Conservation (phyloP, 1,140 invertebrate species). For the Drosophila orena region DNA sequence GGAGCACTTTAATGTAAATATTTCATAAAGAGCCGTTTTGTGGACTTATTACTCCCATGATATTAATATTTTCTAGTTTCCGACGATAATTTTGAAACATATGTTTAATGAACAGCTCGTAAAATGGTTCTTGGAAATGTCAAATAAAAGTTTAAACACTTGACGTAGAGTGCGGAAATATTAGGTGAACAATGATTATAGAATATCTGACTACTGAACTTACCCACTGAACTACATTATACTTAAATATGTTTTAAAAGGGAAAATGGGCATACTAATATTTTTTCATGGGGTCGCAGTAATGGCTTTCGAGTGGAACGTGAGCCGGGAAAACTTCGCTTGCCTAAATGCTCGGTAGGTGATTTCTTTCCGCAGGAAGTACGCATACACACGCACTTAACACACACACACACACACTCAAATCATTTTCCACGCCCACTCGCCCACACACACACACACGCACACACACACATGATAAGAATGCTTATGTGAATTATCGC, state of each 20-base stretch:
- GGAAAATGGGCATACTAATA: constrained; percentile 28
- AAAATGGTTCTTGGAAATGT: too few species aligned
- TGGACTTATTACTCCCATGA: neutral
- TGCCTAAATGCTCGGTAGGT: constrained; percentile 71
- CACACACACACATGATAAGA: constrained; percentile 69
- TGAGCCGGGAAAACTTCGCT: constrained; percentile 71
- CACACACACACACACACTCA: constrained; percentile 26
- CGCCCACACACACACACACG: constrained; percentile 9
- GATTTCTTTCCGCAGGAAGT: constrained; percentile 70
- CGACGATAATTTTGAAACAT: neutral
- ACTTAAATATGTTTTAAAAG: neutral
- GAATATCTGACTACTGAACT: too few species aligned
- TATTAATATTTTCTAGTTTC: neutral
- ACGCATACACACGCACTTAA: constrained; percentile 55
- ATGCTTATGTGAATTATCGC: constrained; percentile 82
- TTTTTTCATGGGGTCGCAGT: constrained; percentile 42
- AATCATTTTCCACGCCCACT: constrained; percentile 59
- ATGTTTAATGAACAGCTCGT: neutral
- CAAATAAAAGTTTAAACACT: too few species aligned
- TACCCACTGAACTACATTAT: too few species aligned
- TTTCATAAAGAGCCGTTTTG: neutral
- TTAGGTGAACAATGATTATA: too few species aligned
- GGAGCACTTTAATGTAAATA: neutral
- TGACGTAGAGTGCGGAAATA: too few species aligned
- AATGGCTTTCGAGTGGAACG: constrained; percentile 75